These are phyloP conservation scores for Anoplophora glabripennis DNA, from an alignment of 1,140 invertebrate genomes.

Conservation along the genomic window DNA sequence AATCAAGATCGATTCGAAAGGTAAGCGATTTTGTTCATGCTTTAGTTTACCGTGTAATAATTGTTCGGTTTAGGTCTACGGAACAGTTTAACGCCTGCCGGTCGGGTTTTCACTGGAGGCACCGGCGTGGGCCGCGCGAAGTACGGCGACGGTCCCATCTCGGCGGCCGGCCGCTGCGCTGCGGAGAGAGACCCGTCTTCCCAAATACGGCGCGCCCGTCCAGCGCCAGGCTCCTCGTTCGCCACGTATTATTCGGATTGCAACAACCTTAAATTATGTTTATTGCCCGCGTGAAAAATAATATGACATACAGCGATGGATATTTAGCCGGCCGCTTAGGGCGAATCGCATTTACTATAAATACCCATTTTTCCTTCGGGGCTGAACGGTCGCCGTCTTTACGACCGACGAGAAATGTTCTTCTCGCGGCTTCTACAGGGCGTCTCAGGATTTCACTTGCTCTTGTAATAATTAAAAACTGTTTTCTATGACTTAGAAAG, in stretches of 20 bases:
- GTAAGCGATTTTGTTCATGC: too few relatives aligned
- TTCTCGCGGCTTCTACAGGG: conserved; percentile 1
- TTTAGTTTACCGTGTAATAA: too few relatives aligned
- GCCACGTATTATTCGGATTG: conserved; percentile 13
- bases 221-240: conserved; percentile 32
- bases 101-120: conserved; percentile 10
- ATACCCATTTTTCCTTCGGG: background rate
- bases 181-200: conserved; percentile 31
- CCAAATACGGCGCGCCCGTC: conserved; percentile 33
- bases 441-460: background rate
- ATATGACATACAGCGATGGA: conserved; percentile 18
- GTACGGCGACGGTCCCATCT: conserved; percentile 27
- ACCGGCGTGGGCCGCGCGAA: conserved; percentile 24
- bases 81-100: too few relatives aligned
- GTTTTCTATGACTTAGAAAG: too few relatives aligned
- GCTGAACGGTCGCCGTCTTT: conserved; percentile 4
- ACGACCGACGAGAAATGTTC: background rate
- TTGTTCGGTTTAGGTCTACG: background rate
- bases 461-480: too few relatives aligned
- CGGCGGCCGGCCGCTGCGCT: conserved; percentile 13
- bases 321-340: conserved; percentile 15
- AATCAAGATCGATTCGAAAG: too few relatives aligned
- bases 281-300: conserved; percentile 33
- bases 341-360: conserved; percentile 16
- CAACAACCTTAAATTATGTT: conserved; percentile 41